A percentile compares a stretch with the other conserved stretches of the same genome.
Evolutionary conservation across 1,140 invertebrate genomes (phyloP).

Genomic region (Neodiprion lecontei): DNA sequence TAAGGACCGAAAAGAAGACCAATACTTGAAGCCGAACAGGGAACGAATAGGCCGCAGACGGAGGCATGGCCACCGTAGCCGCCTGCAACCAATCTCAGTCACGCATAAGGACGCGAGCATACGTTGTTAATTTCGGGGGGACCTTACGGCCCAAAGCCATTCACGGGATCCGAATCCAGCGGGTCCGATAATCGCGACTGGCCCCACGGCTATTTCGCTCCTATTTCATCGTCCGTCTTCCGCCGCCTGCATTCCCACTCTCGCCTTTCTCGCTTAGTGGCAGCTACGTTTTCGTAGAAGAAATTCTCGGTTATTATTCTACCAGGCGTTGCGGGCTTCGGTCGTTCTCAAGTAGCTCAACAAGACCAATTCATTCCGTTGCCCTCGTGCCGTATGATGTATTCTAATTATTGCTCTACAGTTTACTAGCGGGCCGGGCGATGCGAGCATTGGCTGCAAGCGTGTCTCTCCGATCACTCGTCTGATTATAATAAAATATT

Average conservation of each 20-base stretch:
- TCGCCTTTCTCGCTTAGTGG: too few species aligned
- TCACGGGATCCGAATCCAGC: not conserved
- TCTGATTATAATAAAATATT: too few species aligned
- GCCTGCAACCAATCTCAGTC: constrained; percentile 5
- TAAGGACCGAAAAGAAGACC: not conserved
- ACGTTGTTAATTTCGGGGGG: constrained; percentile 8
- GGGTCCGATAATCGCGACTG: constrained; percentile 9
- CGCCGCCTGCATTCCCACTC: not conserved
- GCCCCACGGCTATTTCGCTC: constrained; percentile 7
- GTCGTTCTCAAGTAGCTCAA: too few species aligned
- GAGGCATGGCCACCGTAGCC: not conserved
- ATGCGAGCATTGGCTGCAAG: too few species aligned
- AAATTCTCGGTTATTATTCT: too few species aligned
- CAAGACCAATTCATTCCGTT: too few species aligned
- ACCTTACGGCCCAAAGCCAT: not conserved
- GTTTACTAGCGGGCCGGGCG: too few species aligned
- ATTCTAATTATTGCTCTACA: too few species aligned
- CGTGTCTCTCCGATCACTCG: too few species aligned
- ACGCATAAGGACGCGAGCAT: constrained; percentile 6
- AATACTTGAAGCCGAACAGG: not conserved
- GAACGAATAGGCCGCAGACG: not conserved
- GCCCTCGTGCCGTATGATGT: too few species aligned
- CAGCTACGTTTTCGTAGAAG: too few species aligned
- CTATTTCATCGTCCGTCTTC: not conserved
- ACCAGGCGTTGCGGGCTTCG: too few species aligned